These are phyloP conservation scores for Creontiades dilutus DNA, from an alignment of 2,888 invertebrate species.

Conservation along the genomic window DNA sequence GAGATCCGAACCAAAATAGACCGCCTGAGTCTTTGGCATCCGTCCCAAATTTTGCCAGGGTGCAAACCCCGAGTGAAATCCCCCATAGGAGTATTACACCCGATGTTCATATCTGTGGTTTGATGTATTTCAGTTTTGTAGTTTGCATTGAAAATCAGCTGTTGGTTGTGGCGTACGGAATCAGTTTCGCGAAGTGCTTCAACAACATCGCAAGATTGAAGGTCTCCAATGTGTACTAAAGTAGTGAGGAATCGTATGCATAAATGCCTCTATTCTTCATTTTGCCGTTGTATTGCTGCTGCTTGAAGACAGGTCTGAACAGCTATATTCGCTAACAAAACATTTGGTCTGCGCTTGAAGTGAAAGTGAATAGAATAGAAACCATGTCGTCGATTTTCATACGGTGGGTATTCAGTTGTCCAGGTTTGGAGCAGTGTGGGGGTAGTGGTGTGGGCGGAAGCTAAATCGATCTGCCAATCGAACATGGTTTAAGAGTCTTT, in stretches of 20 bases:
- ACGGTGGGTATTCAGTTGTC: background rate
- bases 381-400: background rate
- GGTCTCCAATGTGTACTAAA: background rate
- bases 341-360: background rate
- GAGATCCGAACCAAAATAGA: conserved; percentile 38
- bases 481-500: conserved; percentile 15
- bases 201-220: background rate
- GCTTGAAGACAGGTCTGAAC: background rate
- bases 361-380: background rate
- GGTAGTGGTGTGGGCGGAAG: conserved; percentile 48
- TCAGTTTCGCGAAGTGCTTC: background rate
- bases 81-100: conserved; percentile 44
- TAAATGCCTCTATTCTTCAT: background rate
- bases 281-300: background rate
- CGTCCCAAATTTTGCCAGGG: conserved; percentile 68
- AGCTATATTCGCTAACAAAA: background rate
- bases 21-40: conserved; percentile 49
- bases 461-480: background rate
- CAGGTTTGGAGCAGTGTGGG: conserved; percentile 31
- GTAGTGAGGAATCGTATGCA: background rate
- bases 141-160: background rate
- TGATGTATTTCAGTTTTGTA: conserved; percentile 17
- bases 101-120: conserved; percentile 54
- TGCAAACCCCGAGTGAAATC: conserved; percentile 69
- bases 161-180: background rate